Evolutionary conservation across 2,113 vertebrate species (phyloP), one percentile per base, ranked within the genome.

Genomic region (Myocastor coypus): DNA sequence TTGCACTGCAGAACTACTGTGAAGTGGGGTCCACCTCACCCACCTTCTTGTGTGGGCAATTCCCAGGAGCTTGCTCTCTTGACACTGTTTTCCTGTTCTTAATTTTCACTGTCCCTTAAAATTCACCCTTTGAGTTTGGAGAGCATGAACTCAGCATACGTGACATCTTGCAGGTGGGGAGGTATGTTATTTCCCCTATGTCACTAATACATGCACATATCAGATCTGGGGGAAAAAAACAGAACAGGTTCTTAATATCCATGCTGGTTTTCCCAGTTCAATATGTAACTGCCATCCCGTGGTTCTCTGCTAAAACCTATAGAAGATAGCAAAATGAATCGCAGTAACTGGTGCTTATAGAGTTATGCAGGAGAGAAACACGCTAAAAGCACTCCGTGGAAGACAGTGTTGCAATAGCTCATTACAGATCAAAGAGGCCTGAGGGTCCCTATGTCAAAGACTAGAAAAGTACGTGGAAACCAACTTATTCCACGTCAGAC

Each of bases 321-420:
- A 10, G 57, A 90, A 73, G 68, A 81, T 64, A 78, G 83, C 32
- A 83, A 69, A 78, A 42, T 22, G 63, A 94, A 83, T 84, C 77
- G 55, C 32, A 96, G 52, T 19, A 69, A 61, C 63, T 81, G 64
- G 87, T 81, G 32, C 71, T 85, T 66, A 77, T 6, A 75, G 42
- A 71, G 78, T 57, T 87, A 52, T 66, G 17, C 55, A 24, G 12
- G 14, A 73, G 59, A 37, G 13, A 75, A 78, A 91, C 13, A 24
- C 68, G 40, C 32, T 89, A 68, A 91, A 92, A 61, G 57, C 32
- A 89, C 66, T 32, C 69, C 28, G 83, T 73, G 24, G 3, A 87
- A 80, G 61, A n/a, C 24, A 52, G 13, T 34, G 52, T 64, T 85
- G 61, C 52, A 77, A 71, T 42, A 69, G 30, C 52, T 82, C 50